phyloP scores from a whole-genome alignment of 2,797 vertebrate genomes.

The Falco rusticolus region DNA sequence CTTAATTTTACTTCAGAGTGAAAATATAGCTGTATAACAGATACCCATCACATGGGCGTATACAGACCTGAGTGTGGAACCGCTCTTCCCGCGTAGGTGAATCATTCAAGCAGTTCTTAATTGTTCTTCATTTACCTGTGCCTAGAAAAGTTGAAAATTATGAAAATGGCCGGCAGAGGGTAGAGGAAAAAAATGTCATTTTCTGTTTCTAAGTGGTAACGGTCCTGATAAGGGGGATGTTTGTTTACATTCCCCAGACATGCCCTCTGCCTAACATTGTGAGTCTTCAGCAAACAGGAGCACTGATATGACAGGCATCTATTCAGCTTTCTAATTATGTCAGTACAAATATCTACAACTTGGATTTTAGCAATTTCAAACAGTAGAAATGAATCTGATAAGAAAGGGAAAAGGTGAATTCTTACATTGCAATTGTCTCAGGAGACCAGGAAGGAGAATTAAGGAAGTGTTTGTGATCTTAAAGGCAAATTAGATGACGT shows the following conservation, averaged over 20 bases:
- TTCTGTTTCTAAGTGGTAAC: constrained; percentile 30
- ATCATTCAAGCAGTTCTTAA: not conserved
- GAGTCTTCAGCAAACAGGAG: not conserved
- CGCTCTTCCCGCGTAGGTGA: not conserved
- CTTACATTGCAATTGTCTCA: not conserved
- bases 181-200: not conserved
- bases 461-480: not conserved
- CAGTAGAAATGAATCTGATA: not conserved
- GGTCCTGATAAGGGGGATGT: constrained; percentile 15
- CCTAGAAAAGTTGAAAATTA: not conserved
- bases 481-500: not conserved
- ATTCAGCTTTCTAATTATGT: constrained; percentile 29
- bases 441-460: not conserved
- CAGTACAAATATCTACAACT: constrained; percentile 1
- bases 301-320: not conserved
- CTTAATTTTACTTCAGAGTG: not conserved
- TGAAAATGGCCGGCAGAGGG: not conserved
- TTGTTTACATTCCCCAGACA: constrained; percentile 42
- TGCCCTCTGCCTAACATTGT: constrained; percentile 15
- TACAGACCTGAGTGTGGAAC: not conserved
- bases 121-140: not conserved
- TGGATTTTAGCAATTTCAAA: constrained; percentile 6
- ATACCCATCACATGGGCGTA: not conserved
- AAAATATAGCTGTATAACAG: not conserved
- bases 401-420: not conserved